Percentiles rank a stretch among this genome's conserved stretches.
phyloP scores from a whole-genome alignment of 2,113 vertebrate species.

The Cyprinodon tularosa region DNA sequence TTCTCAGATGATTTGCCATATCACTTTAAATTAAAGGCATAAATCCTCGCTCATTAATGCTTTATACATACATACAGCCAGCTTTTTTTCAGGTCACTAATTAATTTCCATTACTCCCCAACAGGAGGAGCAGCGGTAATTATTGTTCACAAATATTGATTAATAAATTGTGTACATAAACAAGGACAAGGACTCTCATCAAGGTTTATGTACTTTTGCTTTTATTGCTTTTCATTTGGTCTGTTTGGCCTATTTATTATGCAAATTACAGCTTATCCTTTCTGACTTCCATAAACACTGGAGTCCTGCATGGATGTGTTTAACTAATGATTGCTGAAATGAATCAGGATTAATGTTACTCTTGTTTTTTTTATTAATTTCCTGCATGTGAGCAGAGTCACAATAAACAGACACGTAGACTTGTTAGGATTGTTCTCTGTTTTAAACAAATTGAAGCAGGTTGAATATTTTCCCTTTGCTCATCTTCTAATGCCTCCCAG shows the following conservation, averaged over 20 bases:
- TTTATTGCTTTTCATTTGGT: conserved; percentile 42
- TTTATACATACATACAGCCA: conserved; percentile 82
- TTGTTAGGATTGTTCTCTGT: background rate
- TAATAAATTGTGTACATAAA: conserved; percentile 88
- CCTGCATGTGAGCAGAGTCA: background rate
- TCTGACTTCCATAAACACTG: conserved; percentile 64
- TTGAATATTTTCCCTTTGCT: background rate
- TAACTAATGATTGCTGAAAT: conserved; percentile 46
- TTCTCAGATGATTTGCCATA: conserved; percentile 88
- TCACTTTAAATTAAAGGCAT: conserved; percentile 88
- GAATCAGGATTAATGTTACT: conserved; percentile 57
- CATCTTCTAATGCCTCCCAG: background rate
- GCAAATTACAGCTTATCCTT: conserved; percentile 72
- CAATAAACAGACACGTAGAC: background rate
- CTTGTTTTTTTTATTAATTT: conserved; percentile 9
- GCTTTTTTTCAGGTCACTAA: conserved; percentile 90
- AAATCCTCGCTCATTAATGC: conserved; percentile 88
- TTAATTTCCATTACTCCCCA: conserved; percentile 90
- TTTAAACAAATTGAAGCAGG: background rate
- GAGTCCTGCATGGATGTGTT: conserved; percentile 41
- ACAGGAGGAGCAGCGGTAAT: conserved; percentile 89
- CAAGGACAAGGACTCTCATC: conserved; percentile 75
- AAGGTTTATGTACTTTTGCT: conserved; percentile 75
- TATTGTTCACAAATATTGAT: conserved; percentile 93
- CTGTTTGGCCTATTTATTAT: conserved; percentile 74